Percentiles rank a stretch among this genome's conserved stretches.
phyloP scores from a whole-genome alignment of 1,140 invertebrate species.

The Eubasilissa regina region DNA sequence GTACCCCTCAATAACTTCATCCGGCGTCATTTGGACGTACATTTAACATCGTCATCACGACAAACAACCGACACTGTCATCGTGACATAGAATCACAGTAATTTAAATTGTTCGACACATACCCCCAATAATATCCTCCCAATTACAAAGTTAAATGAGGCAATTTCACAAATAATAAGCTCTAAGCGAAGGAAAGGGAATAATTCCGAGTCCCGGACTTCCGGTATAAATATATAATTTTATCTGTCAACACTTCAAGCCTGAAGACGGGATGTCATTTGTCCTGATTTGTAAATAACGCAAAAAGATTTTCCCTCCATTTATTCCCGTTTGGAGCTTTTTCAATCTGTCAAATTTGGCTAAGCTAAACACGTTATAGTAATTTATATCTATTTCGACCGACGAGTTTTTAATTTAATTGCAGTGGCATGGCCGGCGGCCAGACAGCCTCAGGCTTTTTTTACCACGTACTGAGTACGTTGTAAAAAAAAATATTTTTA shows the following conservation, averaged over 20 bases:
- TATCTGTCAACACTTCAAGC: not conserved
- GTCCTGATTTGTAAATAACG: not conserved
- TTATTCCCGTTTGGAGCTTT: not conserved
- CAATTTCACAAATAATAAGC: constrained; percentile 12
- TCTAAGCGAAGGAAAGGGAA: not conserved
- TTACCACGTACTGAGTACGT: no score
- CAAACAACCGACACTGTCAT: no score
- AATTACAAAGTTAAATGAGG: not conserved
- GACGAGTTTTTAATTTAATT: not conserved
- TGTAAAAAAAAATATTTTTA: no score
- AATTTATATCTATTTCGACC: not conserved
- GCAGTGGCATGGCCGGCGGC: not conserved
- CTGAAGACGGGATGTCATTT: constrained; percentile 3
- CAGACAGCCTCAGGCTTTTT: no score
- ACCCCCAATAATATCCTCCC: not conserved
- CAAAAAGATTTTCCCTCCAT: not conserved
- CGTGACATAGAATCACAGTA: no score
- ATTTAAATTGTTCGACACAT: no score
- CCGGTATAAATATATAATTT: not conserved
- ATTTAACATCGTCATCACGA: no score
- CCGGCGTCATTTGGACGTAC: no score
- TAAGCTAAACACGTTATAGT: not conserved
- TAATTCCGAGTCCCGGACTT: not conserved
- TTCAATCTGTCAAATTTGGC: constrained; percentile 18
- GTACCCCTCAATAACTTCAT: no score